Conservation (phyloP, 1,140 invertebrate genomes). For the Trichonephila clavipes region DNA sequence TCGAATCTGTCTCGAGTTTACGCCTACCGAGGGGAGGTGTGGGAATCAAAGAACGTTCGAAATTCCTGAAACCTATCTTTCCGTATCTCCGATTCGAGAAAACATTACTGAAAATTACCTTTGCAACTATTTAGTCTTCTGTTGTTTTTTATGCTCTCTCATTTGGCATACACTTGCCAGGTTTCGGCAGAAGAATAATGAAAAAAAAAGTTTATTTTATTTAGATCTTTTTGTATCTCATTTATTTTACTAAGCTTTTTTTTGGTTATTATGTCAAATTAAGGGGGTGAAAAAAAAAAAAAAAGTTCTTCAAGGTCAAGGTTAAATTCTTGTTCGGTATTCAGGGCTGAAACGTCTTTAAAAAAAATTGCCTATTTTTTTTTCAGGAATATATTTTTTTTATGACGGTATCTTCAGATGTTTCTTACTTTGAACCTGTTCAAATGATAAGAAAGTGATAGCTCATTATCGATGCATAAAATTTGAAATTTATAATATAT, state of each 20-base stretch:
- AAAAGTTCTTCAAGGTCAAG: neutral
- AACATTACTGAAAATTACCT: conserved; percentile 31
- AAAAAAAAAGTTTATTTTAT: conserved; percentile 19
- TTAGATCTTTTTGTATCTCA: neutral
- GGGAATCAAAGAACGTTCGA: neutral
- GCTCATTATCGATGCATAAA: too few species aligned
- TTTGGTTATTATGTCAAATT: neutral
- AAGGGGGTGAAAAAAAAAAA: neutral
- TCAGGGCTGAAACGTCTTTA: neutral
- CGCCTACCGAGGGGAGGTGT: neutral
- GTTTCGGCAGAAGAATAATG: neutral
- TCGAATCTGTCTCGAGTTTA: neutral
- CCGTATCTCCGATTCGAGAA: neutral
- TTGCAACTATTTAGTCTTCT: neutral
- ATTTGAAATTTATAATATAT: too few species aligned
- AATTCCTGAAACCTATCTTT: conserved; percentile 25
- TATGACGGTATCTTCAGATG: neutral
- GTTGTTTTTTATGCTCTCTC: neutral
- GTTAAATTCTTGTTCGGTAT: neutral
- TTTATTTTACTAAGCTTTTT: neutral
- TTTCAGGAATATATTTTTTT: neutral
- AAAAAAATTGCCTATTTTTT: neutral
- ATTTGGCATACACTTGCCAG: neutral
- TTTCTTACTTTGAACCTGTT: neutral
- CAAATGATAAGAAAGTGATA: too few species aligned